Conservation (phyloP, 2,113 vertebrate genomes). For the Percopsis transmontana region DNA sequence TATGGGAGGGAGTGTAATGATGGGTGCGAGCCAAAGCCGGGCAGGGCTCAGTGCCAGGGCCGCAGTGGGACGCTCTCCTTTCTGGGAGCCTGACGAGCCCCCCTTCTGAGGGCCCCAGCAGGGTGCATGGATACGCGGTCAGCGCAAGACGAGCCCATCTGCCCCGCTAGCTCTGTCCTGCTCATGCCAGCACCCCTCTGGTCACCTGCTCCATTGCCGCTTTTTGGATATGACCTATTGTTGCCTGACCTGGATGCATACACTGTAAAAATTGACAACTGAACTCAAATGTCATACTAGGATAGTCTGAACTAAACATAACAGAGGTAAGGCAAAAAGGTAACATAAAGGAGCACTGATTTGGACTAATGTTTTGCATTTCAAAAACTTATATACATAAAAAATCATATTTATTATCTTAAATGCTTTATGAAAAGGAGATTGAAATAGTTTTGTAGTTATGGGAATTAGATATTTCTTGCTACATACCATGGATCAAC, state of each 20-base stretch:
- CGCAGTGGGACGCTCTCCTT: conserved; percentile 74
- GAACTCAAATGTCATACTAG: background rate
- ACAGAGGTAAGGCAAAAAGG: no score
- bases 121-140: conserved; percentile 74
- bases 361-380: no score
- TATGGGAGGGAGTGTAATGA: conserved; percentile 34
- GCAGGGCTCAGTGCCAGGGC: conserved; percentile 71
- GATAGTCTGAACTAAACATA: no score
- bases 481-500: no score
- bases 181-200: conserved; percentile 63
- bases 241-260: conserved; percentile 60
- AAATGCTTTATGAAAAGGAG: no score
- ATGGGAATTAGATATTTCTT: no score
- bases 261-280: conserved; percentile 2
- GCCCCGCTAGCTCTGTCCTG: conserved; percentile 68
- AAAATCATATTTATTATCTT: no score
- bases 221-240: conserved; percentile 40
- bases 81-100: conserved; percentile 69
- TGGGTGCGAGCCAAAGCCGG: conserved; percentile 73
- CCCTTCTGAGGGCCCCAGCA: conserved; percentile 65
- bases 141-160: conserved; percentile 83
- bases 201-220: conserved; percentile 63
- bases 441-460: no score
- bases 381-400: background rate
- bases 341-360: no score